A percentile compares a stretch with the other conserved stretches of the same genome.
Evolutionary conservation across 1,140 invertebrate genomes (phyloP).

Genomic region (Diabrotica virgifera): DNA sequence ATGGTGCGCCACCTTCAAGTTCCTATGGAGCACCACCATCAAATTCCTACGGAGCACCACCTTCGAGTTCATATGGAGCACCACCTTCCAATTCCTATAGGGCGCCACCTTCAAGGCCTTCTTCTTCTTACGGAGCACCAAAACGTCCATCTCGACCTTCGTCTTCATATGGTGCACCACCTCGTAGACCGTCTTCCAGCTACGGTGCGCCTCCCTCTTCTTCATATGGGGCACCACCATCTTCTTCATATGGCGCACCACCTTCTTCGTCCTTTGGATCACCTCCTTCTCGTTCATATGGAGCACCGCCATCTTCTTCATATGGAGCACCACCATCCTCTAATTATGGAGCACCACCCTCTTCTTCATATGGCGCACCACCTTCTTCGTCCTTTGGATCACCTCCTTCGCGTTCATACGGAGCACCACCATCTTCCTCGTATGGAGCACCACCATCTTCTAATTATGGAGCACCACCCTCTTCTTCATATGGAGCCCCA

Average conservation of each 20-base stretch:
- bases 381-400: constrained; percentile 30
- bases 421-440: constrained; percentile 37
- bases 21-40: constrained; percentile 36
- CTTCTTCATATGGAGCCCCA: constrained; percentile 29
- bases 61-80: constrained; percentile 36
- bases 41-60: constrained; percentile 45
- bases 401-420: constrained; percentile 46
- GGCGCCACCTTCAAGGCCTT: constrained; percentile 37
- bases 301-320: constrained; percentile 35
- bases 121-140: constrained; percentile 29
- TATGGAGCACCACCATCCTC: constrained; percentile 46
- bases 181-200: constrained; percentile 18
- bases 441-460: constrained; percentile 30
- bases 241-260: constrained; percentile 37
- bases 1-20: constrained; percentile 32
- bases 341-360: constrained; percentile 48
- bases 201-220: constrained; percentile 41
- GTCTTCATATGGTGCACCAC: constrained; percentile 42
- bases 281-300: constrained; percentile 39
- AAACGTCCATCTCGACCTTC: constrained; percentile 32
- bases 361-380: constrained; percentile 46
- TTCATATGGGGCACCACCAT: constrained; percentile 32
- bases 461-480: constrained; percentile 22
- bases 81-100: constrained; percentile 37
- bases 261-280: constrained; percentile 42